phyloP scores from a whole-genome alignment of 2,113 vertebrate genomes.

The Ardeotis arabs region DNA sequence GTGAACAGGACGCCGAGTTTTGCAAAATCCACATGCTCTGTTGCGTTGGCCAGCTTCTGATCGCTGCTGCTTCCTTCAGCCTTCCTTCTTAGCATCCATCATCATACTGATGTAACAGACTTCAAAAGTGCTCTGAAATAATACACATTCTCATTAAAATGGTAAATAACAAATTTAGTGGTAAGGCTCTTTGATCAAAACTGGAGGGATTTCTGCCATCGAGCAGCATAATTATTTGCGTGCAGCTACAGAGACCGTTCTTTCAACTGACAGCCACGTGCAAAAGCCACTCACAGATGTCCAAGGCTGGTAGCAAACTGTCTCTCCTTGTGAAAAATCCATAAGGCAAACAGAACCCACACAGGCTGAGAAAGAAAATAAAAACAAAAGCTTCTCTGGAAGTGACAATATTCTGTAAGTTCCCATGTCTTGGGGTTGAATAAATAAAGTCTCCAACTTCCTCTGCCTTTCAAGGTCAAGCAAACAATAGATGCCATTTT shows the following conservation, averaged over 20 bases:
- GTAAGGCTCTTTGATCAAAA: constrained; percentile 20
- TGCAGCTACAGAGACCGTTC: background rate
- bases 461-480: constrained; percentile 48
- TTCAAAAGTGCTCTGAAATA: constrained; percentile 11
- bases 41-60: background rate
- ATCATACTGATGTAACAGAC: background rate
- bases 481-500: constrained; percentile 43
- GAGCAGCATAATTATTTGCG: background rate
- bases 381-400: constrained; percentile 37
- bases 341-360: constrained; percentile 25
- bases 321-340: constrained; percentile 1
- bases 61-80: background rate
- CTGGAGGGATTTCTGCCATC: background rate
- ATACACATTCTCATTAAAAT: background rate
- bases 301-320: background rate
- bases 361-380: constrained; percentile 25
- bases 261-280: background rate
- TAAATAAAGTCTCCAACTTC: constrained; percentile 58
- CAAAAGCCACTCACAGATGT: constrained; percentile 11
- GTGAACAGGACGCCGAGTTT: background rate
- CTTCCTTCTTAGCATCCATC: background rate
- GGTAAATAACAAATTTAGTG: background rate
- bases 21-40: background rate
- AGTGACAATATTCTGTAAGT: constrained; percentile 39
- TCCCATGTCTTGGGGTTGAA: constrained; percentile 43